Base-by-base conservation (phyloP, 2,113 vertebrate genomes). In the Anoplopoma fimbria region DNA sequence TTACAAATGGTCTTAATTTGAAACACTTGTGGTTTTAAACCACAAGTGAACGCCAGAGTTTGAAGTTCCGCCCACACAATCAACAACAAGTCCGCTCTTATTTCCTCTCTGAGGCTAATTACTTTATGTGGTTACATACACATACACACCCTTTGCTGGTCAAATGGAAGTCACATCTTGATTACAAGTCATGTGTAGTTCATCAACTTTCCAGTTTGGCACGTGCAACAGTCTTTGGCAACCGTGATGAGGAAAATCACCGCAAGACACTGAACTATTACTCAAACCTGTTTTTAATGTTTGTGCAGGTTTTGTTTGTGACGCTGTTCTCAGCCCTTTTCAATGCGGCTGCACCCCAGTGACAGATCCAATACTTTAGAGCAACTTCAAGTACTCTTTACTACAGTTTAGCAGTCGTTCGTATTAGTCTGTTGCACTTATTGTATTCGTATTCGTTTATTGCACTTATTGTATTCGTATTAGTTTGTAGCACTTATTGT, bases 21-120 rank as follows among this genome's bases (percentile, higher is more conserved):
- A 83, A 82, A 47, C 57, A 17, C 38, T 38, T 73, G 62, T 45
- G 60, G 74, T 82, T 79, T 69, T 34, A 49, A 74, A 57, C 62
- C 36, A 67, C 64, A 42, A 49, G 21, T n/a, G 53, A 82, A 79
- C 40, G 47, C 42, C 15, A 45, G 13, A 77, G 36, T 38, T 38
- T 73, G 73, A 69, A 31, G 36, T 38, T 60, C 53, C n/a, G 0
- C 36, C 62, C 14, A 65, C 71, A 47, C 61, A 57, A 63, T 68
- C 67, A 33, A 13, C 10, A 12, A 62, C 49, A 23, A 0, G 72
- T 45, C 51, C 36, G 27, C 51, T 70, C 31, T 27, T 38, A 64
- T 74, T 68, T 38, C 33, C 19, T 75, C 17, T 15, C 36, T 63
- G 19, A 29, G 61, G 47, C 9, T 42, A 55, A 79, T 25, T 61